phyloP scores from a whole-genome alignment of 2,113 vertebrate species.

The Uria lomvia region DNA sequence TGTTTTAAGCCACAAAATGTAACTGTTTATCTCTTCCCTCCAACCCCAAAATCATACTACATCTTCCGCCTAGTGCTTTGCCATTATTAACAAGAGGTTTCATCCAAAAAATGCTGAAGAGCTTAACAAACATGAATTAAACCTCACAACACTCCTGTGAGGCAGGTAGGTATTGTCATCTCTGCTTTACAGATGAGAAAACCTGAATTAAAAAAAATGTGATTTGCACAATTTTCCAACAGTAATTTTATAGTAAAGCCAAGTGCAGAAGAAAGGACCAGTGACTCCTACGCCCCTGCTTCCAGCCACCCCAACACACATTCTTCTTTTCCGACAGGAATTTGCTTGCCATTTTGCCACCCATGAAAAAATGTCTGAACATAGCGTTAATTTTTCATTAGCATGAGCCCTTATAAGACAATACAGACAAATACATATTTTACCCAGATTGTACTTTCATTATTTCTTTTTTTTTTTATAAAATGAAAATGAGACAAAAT shows the following conservation, averaged over 20 bases:
- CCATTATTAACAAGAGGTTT: not conserved
- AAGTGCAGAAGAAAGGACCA: not conserved
- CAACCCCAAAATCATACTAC: not conserved
- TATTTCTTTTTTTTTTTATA: not conserved
- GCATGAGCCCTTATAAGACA: not conserved
- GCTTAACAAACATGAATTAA: conserved; percentile 38
- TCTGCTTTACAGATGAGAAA: conserved; percentile 24
- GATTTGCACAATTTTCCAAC: not conserved
- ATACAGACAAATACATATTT: not conserved
- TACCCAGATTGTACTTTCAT: not conserved
- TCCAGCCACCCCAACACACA: not conserved
- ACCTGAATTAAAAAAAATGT: not conserved
- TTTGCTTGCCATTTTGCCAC: not conserved
- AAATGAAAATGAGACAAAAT: not conserved
- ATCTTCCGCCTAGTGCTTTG: not conserved
- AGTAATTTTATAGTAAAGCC: not conserved
- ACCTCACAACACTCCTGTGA: not conserved
- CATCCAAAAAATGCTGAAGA: conserved; percentile 20
- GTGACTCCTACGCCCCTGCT: not conserved
- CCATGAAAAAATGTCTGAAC: not conserved
- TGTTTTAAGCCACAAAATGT: not conserved
- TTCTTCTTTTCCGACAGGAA: not conserved
- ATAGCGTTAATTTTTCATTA: not conserved
- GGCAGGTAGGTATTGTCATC: conserved; percentile 17
- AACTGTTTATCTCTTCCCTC: not conserved